Conservation (phyloP, 2,797 vertebrate genomes). For the Sebastolobus altivelis region DNA sequence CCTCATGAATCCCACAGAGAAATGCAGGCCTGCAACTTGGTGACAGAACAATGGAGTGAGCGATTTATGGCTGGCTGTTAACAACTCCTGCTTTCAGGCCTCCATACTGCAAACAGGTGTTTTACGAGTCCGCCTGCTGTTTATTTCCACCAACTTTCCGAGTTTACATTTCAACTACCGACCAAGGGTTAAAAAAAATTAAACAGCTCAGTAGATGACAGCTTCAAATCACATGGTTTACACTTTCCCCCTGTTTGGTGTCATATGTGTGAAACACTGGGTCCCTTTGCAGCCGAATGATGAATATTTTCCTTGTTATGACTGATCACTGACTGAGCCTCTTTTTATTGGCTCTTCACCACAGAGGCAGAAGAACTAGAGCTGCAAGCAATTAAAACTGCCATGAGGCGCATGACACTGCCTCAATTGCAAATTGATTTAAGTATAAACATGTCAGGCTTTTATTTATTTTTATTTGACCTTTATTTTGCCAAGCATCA, state of each 20-base stretch:
- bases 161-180: conserved; percentile 48
- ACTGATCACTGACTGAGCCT: conserved; percentile 14
- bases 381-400: conserved; percentile 16
- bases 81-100: conserved; percentile 79
- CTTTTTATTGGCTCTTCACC: conserved; percentile 29
- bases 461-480: not conserved
- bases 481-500: not conserved
- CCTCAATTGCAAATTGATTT: conserved; percentile 48
- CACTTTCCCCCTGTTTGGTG: conserved; percentile 34
- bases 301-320: conserved; percentile 47
- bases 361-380: conserved; percentile 39
- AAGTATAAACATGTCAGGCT: conserved; percentile 42
- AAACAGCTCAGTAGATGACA: conserved; percentile 42
- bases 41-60: conserved; percentile 85
- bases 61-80: conserved; percentile 85
- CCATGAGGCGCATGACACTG: conserved; percentile 11
- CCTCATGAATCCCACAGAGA: conserved; percentile 72
- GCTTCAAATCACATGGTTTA: conserved; percentile 50
- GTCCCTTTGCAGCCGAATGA: conserved; percentile 19
- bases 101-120: conserved; percentile 83
- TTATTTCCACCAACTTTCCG: conserved; percentile 59
- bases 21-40: conserved; percentile 77
- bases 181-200: conserved; percentile 62
- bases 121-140: conserved; percentile 77
- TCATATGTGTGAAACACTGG: conserved; percentile 36